phyloP scores from a whole-genome alignment of 2,113 vertebrate species.

The Tricholaema leucomelas region DNA sequence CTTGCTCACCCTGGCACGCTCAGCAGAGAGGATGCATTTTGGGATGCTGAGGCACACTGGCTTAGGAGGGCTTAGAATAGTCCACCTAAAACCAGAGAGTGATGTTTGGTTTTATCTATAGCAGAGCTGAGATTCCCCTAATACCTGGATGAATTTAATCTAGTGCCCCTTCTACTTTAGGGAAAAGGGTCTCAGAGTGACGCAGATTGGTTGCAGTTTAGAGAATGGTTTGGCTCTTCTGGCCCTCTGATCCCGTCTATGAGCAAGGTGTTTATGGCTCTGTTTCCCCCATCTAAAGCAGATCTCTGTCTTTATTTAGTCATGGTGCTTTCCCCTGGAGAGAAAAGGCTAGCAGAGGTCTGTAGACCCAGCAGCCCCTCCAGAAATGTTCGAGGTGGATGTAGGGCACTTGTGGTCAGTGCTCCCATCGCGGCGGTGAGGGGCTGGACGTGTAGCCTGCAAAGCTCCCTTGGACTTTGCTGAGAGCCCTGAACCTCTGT shows the following conservation, averaged over 20 bases:
- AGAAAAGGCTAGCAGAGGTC: not conserved
- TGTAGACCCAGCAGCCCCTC: not conserved
- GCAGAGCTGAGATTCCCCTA: constrained; percentile 3
- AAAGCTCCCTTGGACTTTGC: not conserved
- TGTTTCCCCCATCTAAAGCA: not conserved
- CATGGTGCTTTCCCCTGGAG: not conserved
- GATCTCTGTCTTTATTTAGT: not conserved
- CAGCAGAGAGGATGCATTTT: not conserved
- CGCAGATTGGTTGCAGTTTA: not conserved
- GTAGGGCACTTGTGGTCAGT: not conserved
- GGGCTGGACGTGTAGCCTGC: not conserved
- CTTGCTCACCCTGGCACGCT: constrained; percentile 3
- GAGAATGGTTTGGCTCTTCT: not conserved
- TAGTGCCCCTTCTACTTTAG: not conserved
- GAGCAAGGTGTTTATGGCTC: not conserved
- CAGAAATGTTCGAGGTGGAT: not conserved
- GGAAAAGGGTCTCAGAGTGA: not conserved
- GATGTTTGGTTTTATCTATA: constrained; percentile 23
- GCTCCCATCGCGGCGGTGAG: not conserved
- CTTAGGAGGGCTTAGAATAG: constrained; percentile 12
- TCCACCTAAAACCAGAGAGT: constrained; percentile 9
- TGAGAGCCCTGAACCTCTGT: not conserved
- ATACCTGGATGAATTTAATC: constrained; percentile 9
- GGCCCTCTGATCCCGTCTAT: not conserved
- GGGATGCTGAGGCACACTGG: not conserved